phyloP scores from a whole-genome alignment of 2,888 invertebrate species.

The Gastrophysa polygoni region DNA sequence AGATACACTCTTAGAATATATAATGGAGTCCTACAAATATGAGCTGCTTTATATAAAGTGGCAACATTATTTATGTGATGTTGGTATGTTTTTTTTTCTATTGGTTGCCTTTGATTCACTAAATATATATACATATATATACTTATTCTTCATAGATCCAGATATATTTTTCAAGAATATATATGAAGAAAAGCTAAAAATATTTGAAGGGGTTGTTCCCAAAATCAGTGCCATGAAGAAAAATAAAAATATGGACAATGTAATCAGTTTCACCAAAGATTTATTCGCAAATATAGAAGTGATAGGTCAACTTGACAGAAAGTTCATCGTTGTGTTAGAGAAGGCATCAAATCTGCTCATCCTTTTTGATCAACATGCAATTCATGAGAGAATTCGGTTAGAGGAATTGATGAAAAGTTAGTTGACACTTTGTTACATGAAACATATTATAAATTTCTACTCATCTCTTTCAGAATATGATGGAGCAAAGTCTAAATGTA shows the following conservation, averaged over 20 bases:
- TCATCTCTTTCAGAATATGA: conserved; percentile 39
- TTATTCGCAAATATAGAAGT: conserved; percentile 60
- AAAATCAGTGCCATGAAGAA: conserved; percentile 27
- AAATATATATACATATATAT: too few species aligned
- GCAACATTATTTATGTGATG: conserved; percentile 48
- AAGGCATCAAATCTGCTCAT: conserved; percentile 62
- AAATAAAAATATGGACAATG: conserved; percentile 20
- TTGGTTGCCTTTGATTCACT: neutral
- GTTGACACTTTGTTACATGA: neutral
- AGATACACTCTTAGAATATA: conserved; percentile 47
- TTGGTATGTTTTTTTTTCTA: conserved; percentile 37
- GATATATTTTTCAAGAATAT: conserved; percentile 51
- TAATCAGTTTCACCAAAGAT: conserved; percentile 56
- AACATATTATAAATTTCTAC: neutral
- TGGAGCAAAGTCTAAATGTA: conserved; percentile 31
- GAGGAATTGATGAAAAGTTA: conserved; percentile 71
- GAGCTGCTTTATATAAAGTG: conserved; percentile 54
- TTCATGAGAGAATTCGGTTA: conserved; percentile 80
- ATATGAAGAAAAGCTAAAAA: conserved; percentile 49
- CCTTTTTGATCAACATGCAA: conserved; percentile 87
- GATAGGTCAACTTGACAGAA: conserved; percentile 76
- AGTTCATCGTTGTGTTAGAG: conserved; percentile 67
- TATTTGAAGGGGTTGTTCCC: conserved; percentile 46
- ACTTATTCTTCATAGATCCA: conserved; percentile 42
- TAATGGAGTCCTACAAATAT: conserved; percentile 50